Base-by-base conservation (phyloP, 1,140 invertebrate species). In the Ericerus pela region DNA sequence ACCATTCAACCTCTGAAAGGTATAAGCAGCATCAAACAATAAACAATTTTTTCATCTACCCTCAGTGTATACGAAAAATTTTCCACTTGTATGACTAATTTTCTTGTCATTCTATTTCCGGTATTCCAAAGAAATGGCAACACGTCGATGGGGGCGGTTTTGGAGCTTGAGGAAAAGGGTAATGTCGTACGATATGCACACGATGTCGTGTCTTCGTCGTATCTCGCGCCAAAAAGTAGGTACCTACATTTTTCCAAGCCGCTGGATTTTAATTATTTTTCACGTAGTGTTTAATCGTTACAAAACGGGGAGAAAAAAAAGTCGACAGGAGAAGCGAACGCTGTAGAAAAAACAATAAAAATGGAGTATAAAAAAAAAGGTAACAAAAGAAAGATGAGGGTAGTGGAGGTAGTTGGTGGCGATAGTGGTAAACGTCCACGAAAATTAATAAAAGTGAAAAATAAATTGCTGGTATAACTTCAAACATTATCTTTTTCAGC, bases 381-480 rank as follows among this genome's bases (percentile, higher is more conserved):
- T 47, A 47, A 14, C 36, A 22, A 47, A 47, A 24, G 20, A 24
- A 24, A 10, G 30, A 10, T 33, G 30, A 10, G 8, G 30, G 30
- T 33, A n/a, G 30, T 33, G n/a, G 8, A n/a, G n/a, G 30, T 8
- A 8, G 30, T 33, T 10, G 30, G 30, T 8, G 30, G n/a, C 8
- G 30, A n/a, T 47, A n/a, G n/a, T n/a, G n/a, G 41, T 47, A 47
- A 47, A 24, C 41, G 41, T 47, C 41, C 41, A 24, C 41, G 41
- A 47, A 47, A 47, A 47, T 47, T 47, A 47, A 47, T 47, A 47
- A 47, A 47, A 47, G 41, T 47, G 41, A 47, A 47, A n/a, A 47
- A 47, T 47, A 47, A 47, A 47, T 47, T 47, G 41, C 41, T 24
- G 41, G 41, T 47, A 47, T 47, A 47, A 47, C 41, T 47, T 47